A percentile compares a stretch with the other conserved stretches of the same genome.
Evolutionary conservation across 1,140 invertebrate species (phyloP).

Genomic region (Luehdorfia chinensis): DNA sequence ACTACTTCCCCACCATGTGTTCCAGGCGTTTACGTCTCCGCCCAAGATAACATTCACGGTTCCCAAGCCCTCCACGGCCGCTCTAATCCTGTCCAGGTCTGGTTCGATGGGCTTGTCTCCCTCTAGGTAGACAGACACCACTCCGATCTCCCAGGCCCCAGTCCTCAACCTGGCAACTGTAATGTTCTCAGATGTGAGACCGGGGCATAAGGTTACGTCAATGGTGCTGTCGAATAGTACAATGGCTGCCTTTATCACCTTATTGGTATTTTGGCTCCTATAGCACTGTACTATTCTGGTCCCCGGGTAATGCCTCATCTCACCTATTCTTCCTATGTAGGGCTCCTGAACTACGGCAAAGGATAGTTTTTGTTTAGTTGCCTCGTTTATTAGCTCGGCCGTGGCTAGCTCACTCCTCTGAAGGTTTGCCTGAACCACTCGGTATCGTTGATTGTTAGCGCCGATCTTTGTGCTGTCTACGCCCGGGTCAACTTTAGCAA

Average conservation of each 20-base stretch:
- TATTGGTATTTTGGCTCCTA: no score
- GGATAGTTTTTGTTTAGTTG: background rate
- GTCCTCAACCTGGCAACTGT: conserved; percentile 5
- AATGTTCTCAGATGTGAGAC: background rate
- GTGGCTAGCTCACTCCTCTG: background rate
- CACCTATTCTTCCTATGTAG: background rate
- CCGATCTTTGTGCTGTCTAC: background rate
- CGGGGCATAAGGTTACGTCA: background rate
- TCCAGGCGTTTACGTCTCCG: conserved; percentile 11
- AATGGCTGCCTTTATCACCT: background rate
- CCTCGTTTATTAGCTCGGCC: background rate
- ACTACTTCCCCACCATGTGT: conserved; percentile 17
- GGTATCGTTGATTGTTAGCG: background rate
- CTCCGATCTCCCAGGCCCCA: conserved; percentile 9
- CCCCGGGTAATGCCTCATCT: background rate
- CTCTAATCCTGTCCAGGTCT: background rate
- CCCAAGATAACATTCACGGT: background rate
- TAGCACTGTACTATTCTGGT: background rate
- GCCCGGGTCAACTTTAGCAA: background rate
- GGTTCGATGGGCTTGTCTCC: background rate
- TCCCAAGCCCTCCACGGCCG: background rate
- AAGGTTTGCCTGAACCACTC: conserved; percentile 1
- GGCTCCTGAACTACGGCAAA: background rate
- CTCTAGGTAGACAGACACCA: background rate
- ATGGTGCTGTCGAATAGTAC: background rate